These are phyloP conservation scores for Trichechus manatus DNA, from an alignment of 2,113 vertebrate genomes.

Conservation along the genomic window DNA sequence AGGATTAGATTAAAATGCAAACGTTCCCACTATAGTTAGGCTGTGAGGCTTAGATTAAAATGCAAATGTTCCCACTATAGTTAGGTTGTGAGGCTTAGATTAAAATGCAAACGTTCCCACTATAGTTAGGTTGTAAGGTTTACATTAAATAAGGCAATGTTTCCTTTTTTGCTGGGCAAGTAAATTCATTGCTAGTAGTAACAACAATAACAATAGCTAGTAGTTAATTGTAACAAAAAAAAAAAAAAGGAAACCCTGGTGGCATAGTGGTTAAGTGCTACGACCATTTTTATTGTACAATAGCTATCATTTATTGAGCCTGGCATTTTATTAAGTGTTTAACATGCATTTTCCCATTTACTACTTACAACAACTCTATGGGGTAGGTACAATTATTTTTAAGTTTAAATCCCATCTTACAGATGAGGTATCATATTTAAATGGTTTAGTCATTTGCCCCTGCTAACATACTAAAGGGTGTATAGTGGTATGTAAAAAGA, in stretches of 20 bases:
- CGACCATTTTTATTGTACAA: no score
- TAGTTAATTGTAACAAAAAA: background rate
- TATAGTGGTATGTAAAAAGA: background rate
- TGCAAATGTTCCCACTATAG: background rate
- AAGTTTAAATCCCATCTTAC: conserved; percentile 8
- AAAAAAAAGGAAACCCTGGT: no score
- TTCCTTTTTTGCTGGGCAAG: background rate
- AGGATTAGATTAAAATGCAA: no score
- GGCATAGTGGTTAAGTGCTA: no score
- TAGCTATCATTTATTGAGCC: background rate
- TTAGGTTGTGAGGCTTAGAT: background rate
- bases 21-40: no score
- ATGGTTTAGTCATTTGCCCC: background rate
- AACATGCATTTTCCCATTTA: background rate
- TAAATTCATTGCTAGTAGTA: background rate
- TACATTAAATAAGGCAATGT: background rate
- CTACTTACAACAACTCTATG: background rate
- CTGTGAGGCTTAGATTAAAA: background rate
- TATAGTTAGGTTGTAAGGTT: no score
- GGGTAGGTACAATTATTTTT: background rate
- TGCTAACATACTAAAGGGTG: background rate
- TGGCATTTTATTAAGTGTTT: background rate
- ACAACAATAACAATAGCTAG: background rate
- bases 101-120: no score
- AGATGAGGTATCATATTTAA: background rate